Percentiles rank a stretch among this genome's conserved stretches.
These are phyloP conservation scores for Spisula subtruncata DNA, from an alignment of 2,888 invertebrate species.

Conservation along the genomic window DNA sequence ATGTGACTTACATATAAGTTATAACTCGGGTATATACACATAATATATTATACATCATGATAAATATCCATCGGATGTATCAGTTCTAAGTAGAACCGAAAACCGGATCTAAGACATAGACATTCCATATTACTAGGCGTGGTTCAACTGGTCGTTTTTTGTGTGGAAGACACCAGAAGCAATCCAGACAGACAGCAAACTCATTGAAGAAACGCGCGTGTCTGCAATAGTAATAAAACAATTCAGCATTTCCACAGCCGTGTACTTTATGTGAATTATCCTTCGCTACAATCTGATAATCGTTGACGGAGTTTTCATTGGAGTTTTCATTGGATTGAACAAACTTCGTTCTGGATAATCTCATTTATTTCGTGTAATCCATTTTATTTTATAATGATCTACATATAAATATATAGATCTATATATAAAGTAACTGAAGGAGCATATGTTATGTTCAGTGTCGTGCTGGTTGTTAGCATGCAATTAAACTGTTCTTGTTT, in stretches of 20 bases:
- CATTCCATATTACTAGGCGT: constrained; percentile 21
- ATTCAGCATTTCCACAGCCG: constrained; percentile 27
- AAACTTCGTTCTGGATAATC: neutral
- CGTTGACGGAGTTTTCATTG: neutral
- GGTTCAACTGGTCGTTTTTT: neutral
- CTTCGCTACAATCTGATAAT: neutral
- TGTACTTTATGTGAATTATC: constrained; percentile 12
- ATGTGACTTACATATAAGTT: too few species aligned
- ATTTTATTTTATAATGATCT: constrained; percentile 17
- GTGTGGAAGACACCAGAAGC: constrained; percentile 12
- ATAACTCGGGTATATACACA: too few species aligned
- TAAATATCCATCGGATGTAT: neutral
- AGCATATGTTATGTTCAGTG: neutral
- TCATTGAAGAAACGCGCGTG: constrained; percentile 15
- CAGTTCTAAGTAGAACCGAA: neutral
- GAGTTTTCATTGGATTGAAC: neutral
- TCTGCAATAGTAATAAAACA: constrained; percentile 10
- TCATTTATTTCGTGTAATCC: neutral
- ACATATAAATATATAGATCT: neutral
- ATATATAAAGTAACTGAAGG: neutral
- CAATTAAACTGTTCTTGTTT: too few species aligned
- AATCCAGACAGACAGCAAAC: constrained; percentile 25
- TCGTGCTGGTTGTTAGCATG: neutral
- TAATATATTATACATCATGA: too few species aligned
- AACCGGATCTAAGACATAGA: neutral